phyloP scores from a whole-genome alignment of 1,140 invertebrate genomes.

The Armadillidium nasatum region DNA sequence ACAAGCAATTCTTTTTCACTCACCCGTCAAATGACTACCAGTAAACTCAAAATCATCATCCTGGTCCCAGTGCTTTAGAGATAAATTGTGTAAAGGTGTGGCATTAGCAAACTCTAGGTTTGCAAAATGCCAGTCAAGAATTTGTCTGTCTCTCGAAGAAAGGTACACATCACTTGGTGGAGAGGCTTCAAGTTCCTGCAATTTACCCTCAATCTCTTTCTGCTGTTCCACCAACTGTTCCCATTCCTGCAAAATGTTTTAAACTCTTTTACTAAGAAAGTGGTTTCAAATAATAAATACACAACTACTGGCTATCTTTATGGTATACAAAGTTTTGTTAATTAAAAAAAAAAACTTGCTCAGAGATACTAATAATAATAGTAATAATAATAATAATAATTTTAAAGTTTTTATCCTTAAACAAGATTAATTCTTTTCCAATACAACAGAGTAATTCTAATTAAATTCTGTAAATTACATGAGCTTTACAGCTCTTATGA shows the following conservation, averaged over 20 bases:
- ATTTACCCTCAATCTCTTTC: constrained; percentile 77
- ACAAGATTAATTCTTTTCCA: too few relatives aligned
- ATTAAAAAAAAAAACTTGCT: too few relatives aligned
- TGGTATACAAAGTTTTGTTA: too few relatives aligned
- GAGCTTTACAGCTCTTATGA: too few relatives aligned
- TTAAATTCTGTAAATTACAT: too few relatives aligned
- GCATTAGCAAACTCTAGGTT: constrained; percentile 98
- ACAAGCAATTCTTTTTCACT: constrained; percentile 37
- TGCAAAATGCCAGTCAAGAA: constrained; percentile 98
- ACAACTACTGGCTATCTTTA: too few relatives aligned
- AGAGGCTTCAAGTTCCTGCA: constrained; percentile 78
- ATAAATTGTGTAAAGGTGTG: constrained; percentile 87
- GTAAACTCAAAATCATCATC: constrained; percentile 98
- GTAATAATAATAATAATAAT: too few relatives aligned
- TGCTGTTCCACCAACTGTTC: constrained; percentile 73
- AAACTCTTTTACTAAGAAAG: too few relatives aligned
- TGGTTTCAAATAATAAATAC: too few relatives aligned
- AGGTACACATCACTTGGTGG: constrained; percentile 91
- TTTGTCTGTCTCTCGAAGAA: constrained; percentile 89
- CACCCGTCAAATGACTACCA: constrained; percentile 75
- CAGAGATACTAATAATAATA: too few relatives aligned
- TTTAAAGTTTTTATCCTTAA: too few relatives aligned
- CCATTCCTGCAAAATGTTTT: constrained; percentile 60
- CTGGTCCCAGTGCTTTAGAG: constrained; percentile 97
- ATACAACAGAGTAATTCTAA: too few relatives aligned